Percentiles rank a stretch among this genome's conserved stretches.
Conservation (phyloP, 2,888 invertebrate species). For the Geophilus truncorum region DNA sequence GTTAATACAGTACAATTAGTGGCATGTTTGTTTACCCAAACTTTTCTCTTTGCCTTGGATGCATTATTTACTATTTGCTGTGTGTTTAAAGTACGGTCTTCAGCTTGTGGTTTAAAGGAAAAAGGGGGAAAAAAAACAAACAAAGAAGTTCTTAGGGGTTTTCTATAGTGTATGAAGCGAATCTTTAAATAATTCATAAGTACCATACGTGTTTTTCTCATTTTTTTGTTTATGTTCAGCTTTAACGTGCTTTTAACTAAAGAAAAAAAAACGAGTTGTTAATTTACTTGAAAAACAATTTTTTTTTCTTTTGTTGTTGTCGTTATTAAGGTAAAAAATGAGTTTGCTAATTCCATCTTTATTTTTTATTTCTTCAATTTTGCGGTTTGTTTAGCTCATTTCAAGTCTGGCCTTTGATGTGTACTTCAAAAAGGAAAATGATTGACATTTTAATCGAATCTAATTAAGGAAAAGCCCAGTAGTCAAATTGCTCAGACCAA, state of each 20-base stretch:
- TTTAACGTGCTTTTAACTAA: too few species aligned
- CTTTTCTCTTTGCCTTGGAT: neutral
- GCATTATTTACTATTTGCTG: neutral
- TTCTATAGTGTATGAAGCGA: neutral
- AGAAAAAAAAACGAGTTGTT: too few species aligned
- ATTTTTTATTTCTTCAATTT: neutral
- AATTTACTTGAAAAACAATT: neutral
- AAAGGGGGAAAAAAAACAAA: neutral
- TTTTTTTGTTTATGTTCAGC: too few species aligned
- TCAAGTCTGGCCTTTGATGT: neutral
- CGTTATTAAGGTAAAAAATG: too few species aligned
- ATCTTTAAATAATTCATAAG: neutral
- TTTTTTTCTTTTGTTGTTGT: neutral
- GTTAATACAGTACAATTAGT: neutral
- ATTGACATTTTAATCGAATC: conserved; percentile 21
- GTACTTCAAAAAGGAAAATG: neutral
- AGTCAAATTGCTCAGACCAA: neutral
- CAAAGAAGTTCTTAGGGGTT: neutral
- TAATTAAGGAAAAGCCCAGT: conserved; percentile 27
- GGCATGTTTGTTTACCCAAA: too few species aligned
- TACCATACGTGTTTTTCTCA: too few species aligned
- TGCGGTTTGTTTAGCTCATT: neutral
- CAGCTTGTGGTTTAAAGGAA: too few species aligned
- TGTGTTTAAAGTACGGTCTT: too few species aligned
- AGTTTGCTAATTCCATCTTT: neutral